phyloP scores from a whole-genome alignment of 2,113 vertebrate species.

The Cyprinodon brontotheroides region DNA sequence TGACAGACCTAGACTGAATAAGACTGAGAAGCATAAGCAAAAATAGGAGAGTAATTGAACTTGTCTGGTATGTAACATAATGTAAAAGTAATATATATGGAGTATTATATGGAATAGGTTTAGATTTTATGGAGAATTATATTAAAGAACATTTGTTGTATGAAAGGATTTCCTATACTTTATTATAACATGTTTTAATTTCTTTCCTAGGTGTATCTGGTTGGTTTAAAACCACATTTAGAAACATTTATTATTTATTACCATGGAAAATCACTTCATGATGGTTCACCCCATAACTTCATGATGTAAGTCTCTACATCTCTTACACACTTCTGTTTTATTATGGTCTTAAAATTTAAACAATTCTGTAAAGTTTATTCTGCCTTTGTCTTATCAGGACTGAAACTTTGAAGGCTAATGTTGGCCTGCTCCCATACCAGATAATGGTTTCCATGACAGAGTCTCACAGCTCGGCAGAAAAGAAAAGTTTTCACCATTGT shows the following conservation, averaged over 20 bases:
- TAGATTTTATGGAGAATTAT: slow-evolving; percentile 58
- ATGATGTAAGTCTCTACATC: neutral
- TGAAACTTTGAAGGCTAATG: slow-evolving; percentile 52
- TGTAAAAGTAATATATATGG: slow-evolving; percentile 65
- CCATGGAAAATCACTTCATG: slow-evolving; percentile 12
- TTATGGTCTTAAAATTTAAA: slow-evolving; percentile 32
- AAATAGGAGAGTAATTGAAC: slow-evolving; percentile 74
- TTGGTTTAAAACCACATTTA: slow-evolving; percentile 35
- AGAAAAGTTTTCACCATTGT: slow-evolving; percentile 63
- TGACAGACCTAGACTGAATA: slow-evolving; percentile 57
- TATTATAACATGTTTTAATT: slow-evolving; percentile 53
- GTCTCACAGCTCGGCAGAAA: slow-evolving; percentile 56
- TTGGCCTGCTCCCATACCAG: slow-evolving; percentile 61
- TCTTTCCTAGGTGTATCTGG: slow-evolving; percentile 31
- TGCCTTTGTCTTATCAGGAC: slow-evolving; percentile 50
- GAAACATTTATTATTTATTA: slow-evolving; percentile 36
- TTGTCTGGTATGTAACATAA: slow-evolving; percentile 48
- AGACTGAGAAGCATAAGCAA: slow-evolving; percentile 68
- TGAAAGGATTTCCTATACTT: slow-evolving; percentile 52
- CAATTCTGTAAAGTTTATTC: slow-evolving; percentile 24
- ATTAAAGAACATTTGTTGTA: slow-evolving; percentile 44
- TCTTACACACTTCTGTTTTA: slow-evolving; percentile 3
- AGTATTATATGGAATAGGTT: slow-evolving; percentile 35
- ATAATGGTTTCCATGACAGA: slow-evolving; percentile 78
- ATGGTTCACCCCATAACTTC: slow-evolving; percentile 2